Evolutionary conservation across 2,888 invertebrate species (phyloP).

Genomic region (Vesta saturnalis): DNA sequence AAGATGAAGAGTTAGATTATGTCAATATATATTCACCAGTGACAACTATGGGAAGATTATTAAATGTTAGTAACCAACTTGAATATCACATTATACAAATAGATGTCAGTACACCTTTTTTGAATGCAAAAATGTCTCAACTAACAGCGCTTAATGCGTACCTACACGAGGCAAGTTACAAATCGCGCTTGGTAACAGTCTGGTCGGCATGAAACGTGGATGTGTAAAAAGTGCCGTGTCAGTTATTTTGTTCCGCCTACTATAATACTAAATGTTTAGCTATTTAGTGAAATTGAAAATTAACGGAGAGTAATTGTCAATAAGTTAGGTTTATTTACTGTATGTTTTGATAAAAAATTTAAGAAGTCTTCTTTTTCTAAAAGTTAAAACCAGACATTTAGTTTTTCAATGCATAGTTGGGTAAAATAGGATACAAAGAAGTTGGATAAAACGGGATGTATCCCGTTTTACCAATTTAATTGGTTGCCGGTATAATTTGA

Average conservation of each 20-base stretch:
- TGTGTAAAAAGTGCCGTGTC: too few species aligned
- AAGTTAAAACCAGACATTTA: neutral
- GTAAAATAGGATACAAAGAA: neutral
- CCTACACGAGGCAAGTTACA: too few species aligned
- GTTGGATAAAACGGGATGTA: slow-evolving; percentile 6
- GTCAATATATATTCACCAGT: too few species aligned
- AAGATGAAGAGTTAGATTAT: too few species aligned
- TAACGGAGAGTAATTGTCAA: too few species aligned
- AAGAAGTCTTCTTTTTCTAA: slow-evolving; percentile 11
- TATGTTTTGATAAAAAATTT: slow-evolving; percentile 16
- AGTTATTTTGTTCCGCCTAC: too few species aligned
- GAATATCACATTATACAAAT: neutral
- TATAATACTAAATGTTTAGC: too few species aligned
- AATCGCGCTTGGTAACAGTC: too few species aligned
- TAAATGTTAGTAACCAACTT: neutral
- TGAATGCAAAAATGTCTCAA: neutral
- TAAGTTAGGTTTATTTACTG: slow-evolving; percentile 49
- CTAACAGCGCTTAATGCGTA: too few species aligned
- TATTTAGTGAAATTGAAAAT: too few species aligned
- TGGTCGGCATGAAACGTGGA: too few species aligned
- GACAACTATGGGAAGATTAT: neutral
- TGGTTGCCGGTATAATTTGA: neutral
- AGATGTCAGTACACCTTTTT: neutral
- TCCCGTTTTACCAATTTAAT: neutral
- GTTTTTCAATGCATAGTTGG: neutral